Evolutionary conservation across 2,113 vertebrate genomes (phyloP), one percentile per base, ranked within the genome.

Genomic region (Corvus cornix): DNA sequence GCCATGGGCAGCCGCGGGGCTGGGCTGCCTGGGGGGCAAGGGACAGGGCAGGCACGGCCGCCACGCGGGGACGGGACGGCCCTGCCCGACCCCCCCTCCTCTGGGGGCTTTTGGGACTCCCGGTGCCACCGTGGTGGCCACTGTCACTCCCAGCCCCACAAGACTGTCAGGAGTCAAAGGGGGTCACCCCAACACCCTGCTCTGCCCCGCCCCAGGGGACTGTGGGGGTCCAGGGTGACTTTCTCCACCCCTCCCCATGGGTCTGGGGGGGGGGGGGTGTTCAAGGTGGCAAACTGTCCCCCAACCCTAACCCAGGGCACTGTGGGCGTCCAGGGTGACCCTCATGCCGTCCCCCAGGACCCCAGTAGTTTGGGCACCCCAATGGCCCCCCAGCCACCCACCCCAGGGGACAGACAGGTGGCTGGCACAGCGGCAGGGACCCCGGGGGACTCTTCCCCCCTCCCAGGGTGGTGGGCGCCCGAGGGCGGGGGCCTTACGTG

Each of bases 1-100:
- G 95, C 94, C 94, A 82, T 2, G 37, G 92, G 95, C 95, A 92
- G 95, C 95, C 91, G 91, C 1, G 91, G 94, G 89, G 89, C 94
- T 92, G 94, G 89, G 94, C 94, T 96, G 94, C 95, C 95, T 96
- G 95, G 86, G 84, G 95, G 94, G 89, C 79, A 84, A 96, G 95
- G 81, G 87, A 84, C 94, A 95, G 95, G 95, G 95, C 94, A 96
- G 95, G 95, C 94, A 64, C 84, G 49, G 90, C 88, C 49, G 16
- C 83, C 15, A 11, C 27, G 26, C 6, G 5, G 58, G 78, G 30
- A 62, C 7, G 0, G 52, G 49, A 52, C 5, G 11, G 10, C 72
- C 92, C 79, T 62, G 60, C 69, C 82, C 8, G 1, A 13, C 26
- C 20, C 20, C 17, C 33, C 33, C 13, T 37, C 39, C 41, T 5